Percentiles rank a stretch among this genome's conserved stretches.
phyloP scores from a whole-genome alignment of 1,140 invertebrate species.

The Drosophila sproati region DNA sequence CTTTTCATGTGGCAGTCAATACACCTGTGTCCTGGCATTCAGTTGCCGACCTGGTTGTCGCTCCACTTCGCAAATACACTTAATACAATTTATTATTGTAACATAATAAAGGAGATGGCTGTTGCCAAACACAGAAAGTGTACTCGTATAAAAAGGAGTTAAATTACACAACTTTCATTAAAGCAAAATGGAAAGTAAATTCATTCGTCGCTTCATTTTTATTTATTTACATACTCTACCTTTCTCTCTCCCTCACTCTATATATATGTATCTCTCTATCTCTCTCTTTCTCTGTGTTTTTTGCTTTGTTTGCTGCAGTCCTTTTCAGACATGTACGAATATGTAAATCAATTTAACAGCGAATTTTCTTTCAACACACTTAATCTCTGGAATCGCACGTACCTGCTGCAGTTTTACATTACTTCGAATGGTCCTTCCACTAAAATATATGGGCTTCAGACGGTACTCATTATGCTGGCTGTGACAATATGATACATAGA shows the following conservation, averaged over 20 bases:
- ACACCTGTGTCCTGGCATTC: slow-evolving; percentile 48
- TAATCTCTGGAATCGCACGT: not conserved
- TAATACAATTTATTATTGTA: slow-evolving; percentile 71
- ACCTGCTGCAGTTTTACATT: not conserved
- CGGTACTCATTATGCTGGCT: not conserved
- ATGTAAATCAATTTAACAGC: slow-evolving; percentile 65
- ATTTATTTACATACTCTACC: slow-evolving; percentile 6
- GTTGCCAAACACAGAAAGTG: slow-evolving; percentile 9
- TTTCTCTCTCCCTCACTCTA: slow-evolving; percentile 9
- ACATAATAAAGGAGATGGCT: slow-evolving; percentile 51
- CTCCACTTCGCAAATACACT: slow-evolving; percentile 41
- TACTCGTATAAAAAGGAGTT: slow-evolving; percentile 56
- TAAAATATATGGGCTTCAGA: not conserved
- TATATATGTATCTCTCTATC: not conserved
- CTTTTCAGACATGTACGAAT: slow-evolving; percentile 39
- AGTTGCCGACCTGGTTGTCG: slow-evolving; percentile 11
- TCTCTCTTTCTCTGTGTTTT: slow-evolving; percentile 13
- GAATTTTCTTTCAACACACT: slow-evolving; percentile 47
- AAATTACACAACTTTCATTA: slow-evolving; percentile 61
- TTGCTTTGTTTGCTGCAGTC: slow-evolving; percentile 34
- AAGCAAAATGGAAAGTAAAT: slow-evolving; percentile 61
- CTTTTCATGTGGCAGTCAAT: slow-evolving; percentile 42
- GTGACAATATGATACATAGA: too few relatives aligned
- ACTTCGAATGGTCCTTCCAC: not conserved
- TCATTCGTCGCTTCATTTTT: slow-evolving; percentile 14